Base-by-base conservation (phyloP, 2,113 vertebrate genomes). In the Otocyon megalotis region DNA sequence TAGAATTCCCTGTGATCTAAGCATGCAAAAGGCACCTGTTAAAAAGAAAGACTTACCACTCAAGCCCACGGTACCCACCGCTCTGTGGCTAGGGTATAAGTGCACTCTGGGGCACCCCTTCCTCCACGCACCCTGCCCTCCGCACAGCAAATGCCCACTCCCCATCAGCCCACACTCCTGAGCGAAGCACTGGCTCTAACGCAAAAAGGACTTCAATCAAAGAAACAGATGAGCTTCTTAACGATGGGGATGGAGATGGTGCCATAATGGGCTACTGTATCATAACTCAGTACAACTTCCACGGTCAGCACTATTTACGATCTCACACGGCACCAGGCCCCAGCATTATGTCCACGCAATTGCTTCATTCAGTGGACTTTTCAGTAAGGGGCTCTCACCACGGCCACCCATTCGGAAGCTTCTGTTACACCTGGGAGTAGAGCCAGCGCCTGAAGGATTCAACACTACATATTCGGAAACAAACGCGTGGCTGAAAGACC, bases 271-370 rank as follows among this genome's bases (percentile, higher is more conserved):
- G 94, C 82, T 65, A 65, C 96, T 93, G 87, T 77, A 85, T 93
- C 90, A 88, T 93, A 94, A 97, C 96, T 56, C 94, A 97, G 65
- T 37, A 60, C 65, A 97, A 95, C 97, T 96, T 85, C 95, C 90
- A 74, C 91, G 81, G 87, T 95, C 94, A 58, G 86, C 28, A 60
- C 97, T 95, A 85, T 92, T 97, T 92, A 93, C 93, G 92, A 89
- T 86, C 65, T 58, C 88, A 24, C 90, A 60, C n/a, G 53, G 30
- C 96, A 92, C 30, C 0, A 67, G 62, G 90, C 87, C 87, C 84
- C 50, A 32, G 81, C 88, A 76, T 89, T 93, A 60, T 65, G 65
- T 92, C 94, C 85, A 80, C 71, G 95, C 89, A 86, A 93, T 93
- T 89, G 93, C 91, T 80, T 53, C 74, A 82, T 89, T 85, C 77